Conservation (phyloP, 2,113 vertebrate genomes). For the Oryzias woworae region DNA sequence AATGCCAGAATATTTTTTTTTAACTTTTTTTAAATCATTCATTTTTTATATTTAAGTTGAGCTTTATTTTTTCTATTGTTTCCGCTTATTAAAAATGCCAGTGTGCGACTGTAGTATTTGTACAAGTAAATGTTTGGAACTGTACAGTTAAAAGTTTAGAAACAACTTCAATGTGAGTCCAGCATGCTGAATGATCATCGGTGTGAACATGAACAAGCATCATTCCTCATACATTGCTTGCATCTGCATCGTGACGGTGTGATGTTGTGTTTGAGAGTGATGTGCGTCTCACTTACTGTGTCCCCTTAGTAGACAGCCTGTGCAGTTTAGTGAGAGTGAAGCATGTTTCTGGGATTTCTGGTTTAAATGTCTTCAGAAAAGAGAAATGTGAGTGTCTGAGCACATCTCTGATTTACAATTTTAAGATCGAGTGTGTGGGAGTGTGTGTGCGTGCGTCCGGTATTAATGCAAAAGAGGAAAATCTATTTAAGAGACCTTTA, state of each 20-base stretch:
- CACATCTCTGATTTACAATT: conserved; percentile 27
- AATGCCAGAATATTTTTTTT: conserved; percentile 69
- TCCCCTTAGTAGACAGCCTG: conserved; percentile 76
- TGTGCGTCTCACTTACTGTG: conserved; percentile 71
- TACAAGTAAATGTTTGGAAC: conserved; percentile 73
- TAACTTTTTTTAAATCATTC: conserved; percentile 60
- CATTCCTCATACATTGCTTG: conserved; percentile 69
- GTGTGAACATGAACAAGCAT: conserved; percentile 73
- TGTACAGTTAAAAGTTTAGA: conserved; percentile 73
- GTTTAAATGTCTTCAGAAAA: conserved; percentile 65
- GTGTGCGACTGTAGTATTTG: conserved; percentile 76
- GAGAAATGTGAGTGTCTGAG: conserved; percentile 23
- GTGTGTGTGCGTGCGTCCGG: conserved; percentile 27
- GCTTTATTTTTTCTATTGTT: conserved; percentile 59
- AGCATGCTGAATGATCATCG: conserved; percentile 80
- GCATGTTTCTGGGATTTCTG: conserved; percentile 73
- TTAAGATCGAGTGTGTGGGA: conserved; percentile 29
- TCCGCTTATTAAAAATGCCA: conserved; percentile 64
- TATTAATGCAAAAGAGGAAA: conserved; percentile 49
- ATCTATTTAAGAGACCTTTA: conserved; percentile 53
- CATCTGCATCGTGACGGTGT: conserved; percentile 75
- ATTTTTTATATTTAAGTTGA: conserved; percentile 63
- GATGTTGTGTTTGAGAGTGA: conserved; percentile 74
- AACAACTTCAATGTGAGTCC: conserved; percentile 70
- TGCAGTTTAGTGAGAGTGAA: conserved; percentile 76